Evolutionary conservation across 2,797 vertebrate genomes (phyloP), one percentile per base, ranked within the genome.

Genomic region (Helarctos malayanus): DNA sequence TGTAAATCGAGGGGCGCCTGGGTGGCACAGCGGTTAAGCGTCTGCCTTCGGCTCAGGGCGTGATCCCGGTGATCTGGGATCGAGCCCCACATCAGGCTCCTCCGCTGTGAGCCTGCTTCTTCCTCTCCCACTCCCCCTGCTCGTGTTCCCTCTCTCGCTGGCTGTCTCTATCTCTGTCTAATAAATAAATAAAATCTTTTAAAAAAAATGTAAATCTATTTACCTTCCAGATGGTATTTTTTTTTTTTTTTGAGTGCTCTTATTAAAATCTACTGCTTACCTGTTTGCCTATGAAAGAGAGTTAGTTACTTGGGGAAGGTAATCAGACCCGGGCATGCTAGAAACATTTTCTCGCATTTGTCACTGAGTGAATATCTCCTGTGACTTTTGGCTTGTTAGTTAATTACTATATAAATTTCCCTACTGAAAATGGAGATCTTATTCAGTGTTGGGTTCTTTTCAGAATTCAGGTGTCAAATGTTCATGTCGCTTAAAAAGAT

Each of bases 151-250:
- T 38, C 35, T 38, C 35, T 38, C 35, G 35, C 35, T 38, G 35
- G 35, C 35, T 38, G 35, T 38, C 35, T 38, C 35, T 38, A 38
- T 38, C 35, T 38, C 35, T 38, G 35, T 38, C 35, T 1, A 38
- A 38, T 38, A 38, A 38, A 38, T 38, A 38, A 38, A 38, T 38
- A 38, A 38, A 38, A 38, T 38, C 35, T 38, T 38, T 38, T 1
- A 38, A 38, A 38, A 95, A 97, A 97, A 85, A 96, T 86, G 93
- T 95, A 92, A 96, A 95, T 97, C 87, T 92, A 18, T 92, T 97
- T 97, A 91, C 75, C 68, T 97, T 96, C 71, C 54, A 63, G 73
- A 97, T 68, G 78, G 38, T 38, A 4, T 38, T 73, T 79, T 79
- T 95, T 92, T 59, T 41, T 41, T 59, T 41, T 41, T 41, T 38